Evolutionary conservation across 2,888 invertebrate genomes (phyloP), one percentile per base, ranked within the genome.

Genomic region (Prosapia bicincta): DNA sequence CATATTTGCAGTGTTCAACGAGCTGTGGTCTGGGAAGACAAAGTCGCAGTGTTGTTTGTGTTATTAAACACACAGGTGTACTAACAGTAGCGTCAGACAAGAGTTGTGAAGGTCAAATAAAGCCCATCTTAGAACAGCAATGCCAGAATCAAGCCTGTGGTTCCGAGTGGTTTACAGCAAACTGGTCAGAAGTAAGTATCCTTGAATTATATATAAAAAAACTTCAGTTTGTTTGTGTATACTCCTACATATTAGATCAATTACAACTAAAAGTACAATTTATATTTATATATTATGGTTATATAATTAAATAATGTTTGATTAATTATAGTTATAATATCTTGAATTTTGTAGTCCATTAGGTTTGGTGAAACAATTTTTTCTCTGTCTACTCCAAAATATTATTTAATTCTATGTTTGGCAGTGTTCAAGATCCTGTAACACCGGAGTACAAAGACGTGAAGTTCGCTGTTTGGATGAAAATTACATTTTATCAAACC

Each of bases 101-200:
- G 90, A 93, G 1, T 87, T 91, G 25, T 95, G 95, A 81, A 78
- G 79, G 65, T 13, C 70, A 72, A 66, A 74, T 76, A 54, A 79
- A 75, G 15, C 79, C 79, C 24, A 15, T 67, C 0, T 26, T 15
- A 20, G 75, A 78, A 54, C 78, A 78, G 72, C 72, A 78, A 25
- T 79, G 79, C 43, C 76, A 71, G 26, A 54, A 70, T 0, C 72
- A 77, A 69, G 69, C 71, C 81, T 87, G 87, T 81, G 85, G 85
- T 66, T 92, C 93, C 0, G 90, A 92, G 81, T 97, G 97, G 96
- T 96, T 95, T 83, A 88, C 91, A 15, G 93, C 96, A 54, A 90
- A 92, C 0, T 93, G 93, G 92, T 87, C 89, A 54, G 83, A 86
- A 82, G 89, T 89, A 81, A 82, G 83, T n/a, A n/a, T n/a, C n/a